Conservation (phyloP, 2,888 invertebrate species). For the Autographa gamma region DNA sequence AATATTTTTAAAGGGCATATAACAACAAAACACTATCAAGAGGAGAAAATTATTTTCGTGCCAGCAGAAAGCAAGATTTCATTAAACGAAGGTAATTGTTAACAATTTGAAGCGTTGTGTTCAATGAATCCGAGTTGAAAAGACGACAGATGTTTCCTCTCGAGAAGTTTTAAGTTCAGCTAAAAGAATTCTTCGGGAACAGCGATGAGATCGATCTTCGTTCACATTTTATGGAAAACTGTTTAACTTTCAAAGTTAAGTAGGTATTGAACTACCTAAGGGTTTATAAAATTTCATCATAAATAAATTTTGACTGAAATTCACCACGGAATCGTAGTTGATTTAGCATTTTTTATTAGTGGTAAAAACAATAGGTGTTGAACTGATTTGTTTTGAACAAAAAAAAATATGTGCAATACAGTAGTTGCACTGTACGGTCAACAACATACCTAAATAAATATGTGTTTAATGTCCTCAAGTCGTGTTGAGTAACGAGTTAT, state of each 20-base stretch:
- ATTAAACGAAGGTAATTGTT: constrained; percentile 55
- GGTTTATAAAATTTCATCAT: constrained; percentile 1
- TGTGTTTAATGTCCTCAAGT: background rate
- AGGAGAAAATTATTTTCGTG: constrained; percentile 41
- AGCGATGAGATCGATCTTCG: constrained; percentile 47
- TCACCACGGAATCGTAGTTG: background rate
- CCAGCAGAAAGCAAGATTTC: constrained; percentile 46
- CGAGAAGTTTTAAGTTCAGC: constrained; percentile 59
- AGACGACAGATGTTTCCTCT: constrained; percentile 68
- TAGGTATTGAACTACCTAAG: constrained; percentile 2
- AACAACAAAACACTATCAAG: constrained; percentile 19
- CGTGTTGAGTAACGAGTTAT: background rate
- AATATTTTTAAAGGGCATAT: constrained; percentile 6
- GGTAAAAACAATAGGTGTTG: no score
- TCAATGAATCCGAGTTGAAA: constrained; percentile 65
- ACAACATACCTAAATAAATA: no score
- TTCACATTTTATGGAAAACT: constrained; percentile 40
- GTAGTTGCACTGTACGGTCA: no score
- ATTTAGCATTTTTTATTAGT: background rate
- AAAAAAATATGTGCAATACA: no score
- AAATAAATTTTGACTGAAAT: constrained; percentile 3
- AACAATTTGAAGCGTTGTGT: constrained; percentile 58
- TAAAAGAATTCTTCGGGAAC: constrained; percentile 54
- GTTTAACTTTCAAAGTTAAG: background rate
- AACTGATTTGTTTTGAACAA: no score